A percentile compares a stretch with the other conserved stretches of the same genome.
These are phyloP conservation scores for Porites evermanni DNA, from an alignment of 92 coral and sea anemone genomes.

Conservation along the genomic window DNA sequence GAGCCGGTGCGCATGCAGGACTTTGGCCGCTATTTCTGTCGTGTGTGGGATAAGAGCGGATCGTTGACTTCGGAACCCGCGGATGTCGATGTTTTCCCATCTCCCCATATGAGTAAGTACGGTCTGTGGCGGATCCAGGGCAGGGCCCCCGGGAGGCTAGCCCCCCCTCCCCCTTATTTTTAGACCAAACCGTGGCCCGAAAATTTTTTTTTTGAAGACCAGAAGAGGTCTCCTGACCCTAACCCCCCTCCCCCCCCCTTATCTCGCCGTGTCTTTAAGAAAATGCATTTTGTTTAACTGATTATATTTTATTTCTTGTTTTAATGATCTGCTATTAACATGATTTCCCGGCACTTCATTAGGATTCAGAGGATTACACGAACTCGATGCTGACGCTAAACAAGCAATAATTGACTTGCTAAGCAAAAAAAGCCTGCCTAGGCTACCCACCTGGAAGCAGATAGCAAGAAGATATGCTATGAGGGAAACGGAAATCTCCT, in stretches of 20 bases:
- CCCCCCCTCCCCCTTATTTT: no score
- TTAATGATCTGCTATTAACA: no score
- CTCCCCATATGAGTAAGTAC: constrained; percentile 12
- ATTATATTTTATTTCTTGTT: no score
- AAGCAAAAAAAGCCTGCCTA: constrained; percentile 30
- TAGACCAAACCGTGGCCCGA: no score
- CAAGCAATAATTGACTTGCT: constrained; percentile 35
- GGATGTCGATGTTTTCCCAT: constrained; percentile 36
- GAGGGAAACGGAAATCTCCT: constrained; percentile 34
- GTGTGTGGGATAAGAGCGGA: constrained; percentile 48
- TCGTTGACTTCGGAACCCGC: constrained; percentile 24
- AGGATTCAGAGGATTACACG: constrained; percentile 51
- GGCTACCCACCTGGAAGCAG: constrained; percentile 43
- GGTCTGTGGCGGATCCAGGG: background rate
- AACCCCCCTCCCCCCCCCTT: no score
- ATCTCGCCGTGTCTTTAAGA: no score
- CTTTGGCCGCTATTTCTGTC: constrained; percentile 37
- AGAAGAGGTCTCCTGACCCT: no score
- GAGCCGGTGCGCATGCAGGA: constrained; percentile 26
- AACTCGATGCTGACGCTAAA: background rate
- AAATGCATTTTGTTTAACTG: no score
- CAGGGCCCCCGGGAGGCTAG: background rate
- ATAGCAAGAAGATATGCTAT: constrained; percentile 37
- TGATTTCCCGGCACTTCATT: background rate
- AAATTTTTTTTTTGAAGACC: no score